phyloP scores from a whole-genome alignment of 2,113 vertebrate genomes.

The Silurus asotus region DNA sequence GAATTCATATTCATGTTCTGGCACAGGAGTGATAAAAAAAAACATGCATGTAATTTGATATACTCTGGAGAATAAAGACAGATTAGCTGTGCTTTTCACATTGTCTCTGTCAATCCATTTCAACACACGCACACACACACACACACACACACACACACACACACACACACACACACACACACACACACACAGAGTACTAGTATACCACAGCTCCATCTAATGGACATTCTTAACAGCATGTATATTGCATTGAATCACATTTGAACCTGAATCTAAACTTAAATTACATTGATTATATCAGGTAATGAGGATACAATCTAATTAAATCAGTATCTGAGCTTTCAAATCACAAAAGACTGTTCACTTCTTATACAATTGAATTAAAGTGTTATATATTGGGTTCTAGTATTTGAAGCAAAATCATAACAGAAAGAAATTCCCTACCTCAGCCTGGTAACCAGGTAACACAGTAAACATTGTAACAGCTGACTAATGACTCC shows the following conservation, averaged over 20 bases:
- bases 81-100: conserved; percentile 50
- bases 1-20: conserved; percentile 38
- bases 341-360: background rate
- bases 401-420: background rate
- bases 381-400: background rate
- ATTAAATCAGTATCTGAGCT: background rate
- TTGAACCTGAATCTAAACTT: background rate
- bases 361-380: background rate
- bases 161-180: conserved; percentile 3
- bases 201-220: conserved; percentile 56
- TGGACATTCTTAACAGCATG: conserved; percentile 27
- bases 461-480: conserved; percentile 12
- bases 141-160: conserved; percentile 10
- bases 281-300: background rate
- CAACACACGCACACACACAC: conserved; percentile 16
- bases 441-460: conserved; percentile 5
- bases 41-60: conserved; percentile 45
- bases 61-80: conserved; percentile 47
- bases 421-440: background rate
- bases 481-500: conserved; percentile 29
- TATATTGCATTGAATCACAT: background rate
- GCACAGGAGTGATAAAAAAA: conserved; percentile 35
- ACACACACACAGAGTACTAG: background rate
- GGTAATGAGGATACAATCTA: background rate
- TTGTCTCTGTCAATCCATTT: conserved; percentile 49